These are phyloP conservation scores for Eulithis prunata DNA, from an alignment of 2,888 invertebrate species.

Conservation along the genomic window DNA sequence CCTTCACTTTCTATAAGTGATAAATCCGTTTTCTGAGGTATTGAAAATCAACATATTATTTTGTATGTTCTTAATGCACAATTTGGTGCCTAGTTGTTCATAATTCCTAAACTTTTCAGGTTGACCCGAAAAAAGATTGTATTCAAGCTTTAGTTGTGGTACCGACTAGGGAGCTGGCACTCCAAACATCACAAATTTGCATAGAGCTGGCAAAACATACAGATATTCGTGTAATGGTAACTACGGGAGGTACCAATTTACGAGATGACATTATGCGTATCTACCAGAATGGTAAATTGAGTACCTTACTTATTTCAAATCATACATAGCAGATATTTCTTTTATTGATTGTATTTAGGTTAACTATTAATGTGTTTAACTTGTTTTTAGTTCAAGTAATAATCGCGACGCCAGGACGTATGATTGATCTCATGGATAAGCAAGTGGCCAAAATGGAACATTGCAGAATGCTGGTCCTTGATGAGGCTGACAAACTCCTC, in stretches of 20 bases:
- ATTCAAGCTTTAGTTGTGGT: conserved; percentile 99
- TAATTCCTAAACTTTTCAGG: conserved; percentile 59
- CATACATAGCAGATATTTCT: too few relatives aligned
- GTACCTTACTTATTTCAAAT: too few relatives aligned
- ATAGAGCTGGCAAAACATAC: conserved; percentile 99
- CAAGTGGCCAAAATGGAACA: conserved; percentile 96
- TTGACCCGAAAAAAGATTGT: conserved; percentile 93
- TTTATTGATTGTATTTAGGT: background rate
- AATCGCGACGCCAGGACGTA: conserved; percentile 99
- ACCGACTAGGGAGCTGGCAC: conserved; percentile 98
- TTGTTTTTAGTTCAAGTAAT: conserved; percentile 94
- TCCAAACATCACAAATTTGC: conserved; percentile 99
- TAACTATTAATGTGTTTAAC: background rate
- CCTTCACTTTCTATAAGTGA: conserved; percentile 82
- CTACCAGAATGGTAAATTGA: conserved; percentile 94
- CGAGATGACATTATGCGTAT: conserved; percentile 99
- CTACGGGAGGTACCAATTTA: conserved; percentile 98
- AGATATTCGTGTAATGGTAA: conserved; percentile 99
- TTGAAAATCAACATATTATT: background rate
- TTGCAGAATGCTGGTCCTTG: conserved; percentile 98
- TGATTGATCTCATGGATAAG: conserved; percentile 99
- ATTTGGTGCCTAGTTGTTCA: conserved; percentile 5
- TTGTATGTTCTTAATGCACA: background rate
- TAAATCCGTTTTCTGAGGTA: conserved; percentile 46
- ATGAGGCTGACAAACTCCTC: conserved; percentile 99